Conservation (phyloP, 2,797 vertebrate genomes). For the Simalia tracyae region DNA sequence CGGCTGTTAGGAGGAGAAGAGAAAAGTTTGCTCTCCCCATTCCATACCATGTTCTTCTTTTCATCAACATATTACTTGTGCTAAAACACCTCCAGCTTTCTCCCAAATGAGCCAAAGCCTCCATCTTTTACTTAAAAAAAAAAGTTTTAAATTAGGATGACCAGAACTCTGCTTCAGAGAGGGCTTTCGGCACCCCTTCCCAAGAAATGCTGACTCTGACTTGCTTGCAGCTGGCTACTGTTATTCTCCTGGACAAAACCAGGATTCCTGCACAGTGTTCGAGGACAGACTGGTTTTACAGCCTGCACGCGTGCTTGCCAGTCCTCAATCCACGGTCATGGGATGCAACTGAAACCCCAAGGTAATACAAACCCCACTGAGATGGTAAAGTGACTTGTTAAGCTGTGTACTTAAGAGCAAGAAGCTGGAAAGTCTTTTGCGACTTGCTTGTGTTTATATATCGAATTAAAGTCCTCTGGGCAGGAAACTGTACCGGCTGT, state of each 20-base stretch:
- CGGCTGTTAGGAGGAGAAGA: neutral
- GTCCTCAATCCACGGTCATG: neutral
- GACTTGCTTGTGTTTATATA: fast-evolving
- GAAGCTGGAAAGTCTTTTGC: neutral
- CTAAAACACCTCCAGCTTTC: too few relatives aligned
- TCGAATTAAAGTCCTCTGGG: fast-evolving
- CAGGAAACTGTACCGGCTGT: neutral
- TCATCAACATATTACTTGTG: too few relatives aligned
- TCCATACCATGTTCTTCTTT: neutral
- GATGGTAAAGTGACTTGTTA: neutral
- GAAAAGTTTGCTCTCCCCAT: neutral
- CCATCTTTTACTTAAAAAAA: too few relatives aligned
- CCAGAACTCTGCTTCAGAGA: neutral
- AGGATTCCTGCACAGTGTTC: neutral
- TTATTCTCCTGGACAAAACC: neutral
- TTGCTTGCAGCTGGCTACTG: too few relatives aligned
- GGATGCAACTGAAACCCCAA: neutral
- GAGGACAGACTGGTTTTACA: neutral
- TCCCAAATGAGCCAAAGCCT: too few relatives aligned
- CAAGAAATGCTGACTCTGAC: neutral
- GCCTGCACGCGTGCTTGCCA: neutral
- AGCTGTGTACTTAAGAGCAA: constrained; percentile 4
- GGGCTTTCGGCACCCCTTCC: neutral
- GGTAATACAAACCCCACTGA: fast-evolving
- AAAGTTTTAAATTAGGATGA: neutral